phyloP scores from a whole-genome alignment of 2,888 invertebrate genomes.

The Melanargia galathea region DNA sequence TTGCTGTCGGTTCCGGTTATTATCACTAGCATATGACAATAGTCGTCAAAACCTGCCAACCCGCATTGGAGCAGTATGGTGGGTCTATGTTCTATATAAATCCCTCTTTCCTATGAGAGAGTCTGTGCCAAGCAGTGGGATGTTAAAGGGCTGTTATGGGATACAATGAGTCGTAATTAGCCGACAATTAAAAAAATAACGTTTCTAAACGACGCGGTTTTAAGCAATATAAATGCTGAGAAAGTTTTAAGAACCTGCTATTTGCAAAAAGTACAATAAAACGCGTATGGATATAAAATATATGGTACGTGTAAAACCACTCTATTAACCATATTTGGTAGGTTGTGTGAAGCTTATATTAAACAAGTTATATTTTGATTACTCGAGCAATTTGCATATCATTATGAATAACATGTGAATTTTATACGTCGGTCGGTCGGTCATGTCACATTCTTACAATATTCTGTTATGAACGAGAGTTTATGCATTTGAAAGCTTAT shows the following conservation, averaged over 20 bases:
- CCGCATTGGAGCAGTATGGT: no score
- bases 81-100: no score
- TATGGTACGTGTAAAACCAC: constrained; percentile 10
- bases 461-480: background rate
- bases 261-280: constrained; percentile 1
- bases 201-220: no score
- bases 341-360: constrained; percentile 55
- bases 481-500: background rate
- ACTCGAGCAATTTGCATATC: constrained; percentile 71
- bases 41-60: no score
- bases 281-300: background rate
- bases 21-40: no score
- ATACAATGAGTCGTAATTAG: no score
- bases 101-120: no score
- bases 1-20: no score
- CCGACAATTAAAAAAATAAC: no score
- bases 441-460: background rate
- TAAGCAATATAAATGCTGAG: no score
- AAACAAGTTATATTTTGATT: constrained; percentile 70
- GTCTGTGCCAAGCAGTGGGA: no score
- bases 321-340: constrained; percentile 50
- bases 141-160: no score
- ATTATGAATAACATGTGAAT: constrained; percentile 68
- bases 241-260: background rate
- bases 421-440: background rate